Evolutionary conservation across 1,140 invertebrate genomes (phyloP), one percentile per base, ranked within the genome.

Genomic region (Dermatophagoides farinae): DNA sequence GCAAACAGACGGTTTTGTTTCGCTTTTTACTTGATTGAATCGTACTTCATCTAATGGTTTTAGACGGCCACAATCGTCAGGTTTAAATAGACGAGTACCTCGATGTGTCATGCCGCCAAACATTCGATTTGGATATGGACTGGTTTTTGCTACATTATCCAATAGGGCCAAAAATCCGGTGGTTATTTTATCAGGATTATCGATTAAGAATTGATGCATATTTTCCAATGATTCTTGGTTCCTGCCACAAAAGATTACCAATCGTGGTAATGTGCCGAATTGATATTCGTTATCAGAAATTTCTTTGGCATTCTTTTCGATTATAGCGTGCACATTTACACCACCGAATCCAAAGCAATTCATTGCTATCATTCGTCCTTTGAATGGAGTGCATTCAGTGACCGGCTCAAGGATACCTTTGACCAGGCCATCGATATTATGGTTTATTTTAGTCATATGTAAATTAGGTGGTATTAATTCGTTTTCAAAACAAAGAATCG

Each of bases 301-400:
- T 49, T 60, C 39, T 16, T n/a, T 18, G 16, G 43, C 31, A 16
- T 66, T 57, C 0, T 83, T 83, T 66, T 82, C 80, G 0, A 97
- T 73, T 53, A 97, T 75, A 0, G 88, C 73, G 71, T 97, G 92
- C 22, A 87, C 90, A 74, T 97, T 97, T 25, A 90, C 86, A 46
- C 93, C 93, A 61, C 92, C 93, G 74, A 97, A 97, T 22, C 93
- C 93, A 71, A 97, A 97, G 0, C 88, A 95, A 73, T 97, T 98
- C 0, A 97, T 68, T 4, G 80, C 91, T 43, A 88, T 80, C 16
- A 88, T 74, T n/a, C 87, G 86, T 18, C 88, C 88, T 40, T 84
- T 81, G 82, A 86, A 65, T 10, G 65, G 63, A 8, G 61, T 63
- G 18, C 58, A 43, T 14, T 66, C 49, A 18, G 40, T 55, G 6